Evolutionary conservation across 2,113 vertebrate genomes (phyloP).

Genomic region (Ciconia boyciana): DNA sequence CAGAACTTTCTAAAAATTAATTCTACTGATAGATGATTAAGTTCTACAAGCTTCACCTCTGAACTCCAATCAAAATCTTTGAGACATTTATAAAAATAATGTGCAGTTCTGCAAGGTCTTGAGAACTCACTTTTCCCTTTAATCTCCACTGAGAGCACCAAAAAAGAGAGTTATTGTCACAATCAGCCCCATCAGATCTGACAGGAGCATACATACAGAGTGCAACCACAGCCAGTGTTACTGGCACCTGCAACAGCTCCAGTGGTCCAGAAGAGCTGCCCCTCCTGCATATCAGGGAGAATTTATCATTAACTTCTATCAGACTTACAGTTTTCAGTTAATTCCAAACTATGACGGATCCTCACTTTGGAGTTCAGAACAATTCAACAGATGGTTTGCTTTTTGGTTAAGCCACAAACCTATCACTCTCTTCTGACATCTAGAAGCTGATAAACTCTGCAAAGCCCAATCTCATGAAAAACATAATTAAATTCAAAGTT

Average conservation of each 20-base stretch:
- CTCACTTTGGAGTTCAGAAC: background rate
- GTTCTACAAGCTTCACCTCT: conserved; percentile 49
- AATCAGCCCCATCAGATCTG: background rate
- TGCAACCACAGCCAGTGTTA: fast-evolving
- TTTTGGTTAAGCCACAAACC: background rate
- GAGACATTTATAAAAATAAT: conserved; percentile 30
- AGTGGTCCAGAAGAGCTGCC: background rate
- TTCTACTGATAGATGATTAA: conserved; percentile 41
- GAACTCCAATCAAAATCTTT: conserved; percentile 9
- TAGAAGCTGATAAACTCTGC: background rate
- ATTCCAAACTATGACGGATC: background rate
- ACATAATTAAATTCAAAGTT: background rate
- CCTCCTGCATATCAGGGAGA: background rate
- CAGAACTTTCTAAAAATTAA: conserved; percentile 39
- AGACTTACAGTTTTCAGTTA: background rate
- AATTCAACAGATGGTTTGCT: background rate
- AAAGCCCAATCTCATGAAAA: background rate
- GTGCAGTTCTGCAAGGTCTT: background rate
- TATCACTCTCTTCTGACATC: background rate
- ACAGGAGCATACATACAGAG: background rate
- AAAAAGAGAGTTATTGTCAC: background rate
- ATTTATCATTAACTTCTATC: background rate
- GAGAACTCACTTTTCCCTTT: background rate
- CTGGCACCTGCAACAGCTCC: background rate
- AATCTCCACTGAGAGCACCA: background rate